Percentiles rank a stretch among this genome's conserved stretches.
phyloP scores from a whole-genome alignment of 35 echinoderm and acorn worm genomes.

The Lytechinus variegatus region DNA sequence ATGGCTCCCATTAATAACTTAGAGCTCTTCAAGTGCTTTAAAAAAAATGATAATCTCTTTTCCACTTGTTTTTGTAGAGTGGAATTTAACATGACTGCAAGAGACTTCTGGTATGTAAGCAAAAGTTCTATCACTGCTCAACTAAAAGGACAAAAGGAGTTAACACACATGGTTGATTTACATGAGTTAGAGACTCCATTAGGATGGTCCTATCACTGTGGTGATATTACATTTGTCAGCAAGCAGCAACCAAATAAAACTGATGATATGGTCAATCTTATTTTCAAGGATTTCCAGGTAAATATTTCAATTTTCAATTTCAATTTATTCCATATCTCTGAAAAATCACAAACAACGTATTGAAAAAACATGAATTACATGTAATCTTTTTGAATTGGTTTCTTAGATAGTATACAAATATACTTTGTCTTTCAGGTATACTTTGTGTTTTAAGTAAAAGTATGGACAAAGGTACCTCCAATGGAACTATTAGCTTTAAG shows the following conservation, averaged over 20 bases:
- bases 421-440: too few species aligned
- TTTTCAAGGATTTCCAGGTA: slow-evolving; percentile 39
- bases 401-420: too few species aligned
- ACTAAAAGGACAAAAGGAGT: not conserved
- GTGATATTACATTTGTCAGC: not conserved
- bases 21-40: too few species aligned
- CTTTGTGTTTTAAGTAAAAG: too few species aligned
- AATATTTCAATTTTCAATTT: not conserved
- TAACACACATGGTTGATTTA: not conserved
- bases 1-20: too few species aligned
- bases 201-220: slow-evolving; percentile 50
- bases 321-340: too few species aligned
- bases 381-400: too few species aligned
- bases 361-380: too few species aligned
- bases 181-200: not conserved
- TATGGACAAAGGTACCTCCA: too few species aligned
- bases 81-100: slow-evolving; percentile 30
- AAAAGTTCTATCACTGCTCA: not conserved
- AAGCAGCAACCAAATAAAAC: not conserved
- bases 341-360: too few species aligned
- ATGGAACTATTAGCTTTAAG: too few species aligned
- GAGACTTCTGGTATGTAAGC: not conserved
- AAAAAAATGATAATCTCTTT: too few species aligned
- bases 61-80: not conserved
- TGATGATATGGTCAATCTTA: not conserved